Evolutionary conservation across 64 coral and sea anemone species (phyloP), one percentile per base, ranked within the genome.

Genomic region (Stylophora pistillata): DNA sequence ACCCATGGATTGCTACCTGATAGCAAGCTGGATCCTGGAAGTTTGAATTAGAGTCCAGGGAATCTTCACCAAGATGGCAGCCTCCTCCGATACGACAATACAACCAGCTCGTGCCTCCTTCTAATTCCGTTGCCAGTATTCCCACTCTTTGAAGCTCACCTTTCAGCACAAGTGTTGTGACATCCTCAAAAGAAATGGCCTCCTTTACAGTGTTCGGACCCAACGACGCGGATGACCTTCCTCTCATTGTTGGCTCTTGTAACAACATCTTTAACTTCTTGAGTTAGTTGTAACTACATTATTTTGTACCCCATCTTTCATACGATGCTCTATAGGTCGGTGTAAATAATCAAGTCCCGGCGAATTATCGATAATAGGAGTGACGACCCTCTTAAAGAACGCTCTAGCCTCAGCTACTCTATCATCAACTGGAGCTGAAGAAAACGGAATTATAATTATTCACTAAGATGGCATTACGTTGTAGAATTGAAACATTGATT

Each of bases 1-100:
- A 93, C 23, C 91, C 91, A 53, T 57, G 12, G 16, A 74, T 16
- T n/a, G 53, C 1, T 34, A 93, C 18, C 85, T 93, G 78, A 26
- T 74, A 93, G 65, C 62, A 76, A 15, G 70, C 85, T 16, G 92
- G 89, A 55, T 86, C 85, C 54, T 94, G 47, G 2, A 77, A 4
- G 55, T 58, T 72, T 12, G 91, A 93, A 75, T 9, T 37, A 33
- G 81, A 60, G 76, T 93, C 85, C 62, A 59, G 30, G 20, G 85
- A 76, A 77, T 93, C 53, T 23, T 27, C 20, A 10, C 91, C 91
- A 30, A 93, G 86, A 68, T 93, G 80, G 56, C 91, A 93, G 55
- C 91, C 91, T 62, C 64, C 91, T 1, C 91, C 91, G 0, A 93
- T 87, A 53, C 91, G 91, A 41, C 91, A 93, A 15, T 83, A 70